phyloP scores from a whole-genome alignment of 2,113 vertebrate species.

The Symphodus melops region DNA sequence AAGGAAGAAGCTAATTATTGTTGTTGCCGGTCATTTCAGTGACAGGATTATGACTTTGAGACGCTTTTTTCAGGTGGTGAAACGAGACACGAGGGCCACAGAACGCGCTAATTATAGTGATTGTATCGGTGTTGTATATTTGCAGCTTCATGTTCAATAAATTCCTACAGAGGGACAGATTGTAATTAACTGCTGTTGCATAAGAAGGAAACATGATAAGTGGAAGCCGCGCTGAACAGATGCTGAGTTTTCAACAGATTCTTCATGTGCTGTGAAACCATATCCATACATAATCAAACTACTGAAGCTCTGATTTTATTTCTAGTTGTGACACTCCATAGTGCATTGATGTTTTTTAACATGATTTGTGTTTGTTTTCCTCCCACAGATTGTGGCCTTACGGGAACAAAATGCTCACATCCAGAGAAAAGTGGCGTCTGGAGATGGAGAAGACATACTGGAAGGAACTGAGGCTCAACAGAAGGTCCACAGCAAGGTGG shows the following conservation, averaged over 20 bases:
- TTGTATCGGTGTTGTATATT: conserved; percentile 16
- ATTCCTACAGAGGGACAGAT: conserved; percentile 20
- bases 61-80: conserved; percentile 31
- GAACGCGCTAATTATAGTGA: conserved; percentile 56
- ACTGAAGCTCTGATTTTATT: too few relatives aligned
- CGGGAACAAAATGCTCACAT: conserved; percentile 98
- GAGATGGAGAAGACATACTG: conserved; percentile 91
- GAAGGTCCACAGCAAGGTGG: conserved; percentile 95
- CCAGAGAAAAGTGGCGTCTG: conserved; percentile 95
- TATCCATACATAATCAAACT: too few relatives aligned
- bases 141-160: conserved; percentile 10
- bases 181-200: conserved; percentile 30
- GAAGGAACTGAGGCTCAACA: conserved; percentile 91
- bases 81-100: conserved; percentile 20
- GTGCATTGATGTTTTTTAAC: background rate
- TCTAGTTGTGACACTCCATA: too few relatives aligned
- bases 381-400: conserved; percentile 93
- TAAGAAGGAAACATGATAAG: conserved; percentile 7
- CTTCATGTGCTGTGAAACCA: too few relatives aligned
- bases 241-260: background rate
- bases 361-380: conserved; percentile 16
- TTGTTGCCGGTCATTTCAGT: conserved; percentile 32
- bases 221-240: background rate
- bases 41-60: conserved; percentile 39
- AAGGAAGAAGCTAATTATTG: conserved; percentile 42